These are phyloP conservation scores for Xenopus laevis DNA, from an alignment of 2,113 vertebrate species.

Conservation along the genomic window DNA sequence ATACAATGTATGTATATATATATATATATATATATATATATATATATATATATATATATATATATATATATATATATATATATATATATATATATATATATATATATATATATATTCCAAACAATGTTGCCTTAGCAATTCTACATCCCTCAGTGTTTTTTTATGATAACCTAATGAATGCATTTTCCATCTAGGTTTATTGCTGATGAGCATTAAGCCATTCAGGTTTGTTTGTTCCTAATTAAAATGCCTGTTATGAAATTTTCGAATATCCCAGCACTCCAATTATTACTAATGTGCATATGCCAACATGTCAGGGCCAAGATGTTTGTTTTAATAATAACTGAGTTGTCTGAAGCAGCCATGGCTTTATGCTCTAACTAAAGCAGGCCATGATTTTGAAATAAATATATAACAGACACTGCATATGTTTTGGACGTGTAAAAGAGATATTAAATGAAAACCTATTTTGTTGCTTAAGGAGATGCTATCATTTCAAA, in stretches of 20 bases:
- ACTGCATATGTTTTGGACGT: too few species aligned
- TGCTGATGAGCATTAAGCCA: constrained; percentile 34
- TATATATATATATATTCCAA: background rate
- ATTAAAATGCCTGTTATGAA: constrained; percentile 42
- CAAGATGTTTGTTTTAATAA: constrained; percentile 36
- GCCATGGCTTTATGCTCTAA: background rate
- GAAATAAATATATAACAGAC: too few species aligned
- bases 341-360: background rate
- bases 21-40: too few species aligned
- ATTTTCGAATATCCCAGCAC: constrained; percentile 37
- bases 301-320: constrained; percentile 35
- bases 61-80: too few species aligned
- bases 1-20: too few species aligned
- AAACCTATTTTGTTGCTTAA: too few species aligned
- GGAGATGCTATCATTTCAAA: too few species aligned
- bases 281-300: constrained; percentile 44
- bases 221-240: constrained; percentile 42
- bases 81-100: too few species aligned
- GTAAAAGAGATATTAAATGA: too few species aligned
- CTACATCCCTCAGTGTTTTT: constrained; percentile 26
- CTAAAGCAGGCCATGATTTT: too few species aligned
- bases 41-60: too few species aligned
- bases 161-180: constrained; percentile 28
- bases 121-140: background rate
- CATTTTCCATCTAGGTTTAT: constrained; percentile 20